Base-by-base conservation (phyloP, 2,888 invertebrate genomes). In the Drosophila buzzatii region DNA sequence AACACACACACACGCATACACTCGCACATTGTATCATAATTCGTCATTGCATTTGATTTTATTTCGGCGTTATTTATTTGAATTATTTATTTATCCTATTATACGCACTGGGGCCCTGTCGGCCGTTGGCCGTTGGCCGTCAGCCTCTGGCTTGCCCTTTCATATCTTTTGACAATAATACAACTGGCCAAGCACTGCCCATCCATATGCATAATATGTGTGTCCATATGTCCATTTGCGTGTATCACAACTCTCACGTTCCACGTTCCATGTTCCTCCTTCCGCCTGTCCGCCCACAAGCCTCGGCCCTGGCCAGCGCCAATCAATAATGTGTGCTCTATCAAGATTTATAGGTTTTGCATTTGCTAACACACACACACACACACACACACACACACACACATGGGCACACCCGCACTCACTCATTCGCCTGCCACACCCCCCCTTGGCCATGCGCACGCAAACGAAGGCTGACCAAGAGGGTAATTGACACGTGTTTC, bases 321-420 rank as follows among this genome's bases (percentile, higher is more conserved):
- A 91, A 92, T 93, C 93, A 93, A 93, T 93, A 92, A 92, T 91
- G 90, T 91, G 92, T 69, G 78, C 90, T 90, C 90, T 90, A 92
- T 91, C 90, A 92, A 93, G 93, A 93, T 92, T 93, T 93, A 93
- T 93, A 87, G 87, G 86, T 85, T 84, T 84, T 84, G 74, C 85
- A 80, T 85, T 84, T 73, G 76, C 52, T 49, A 73, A 58, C 52
- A 70, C 59, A 57, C 61, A 44, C 58, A n/a, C 58, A 42, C 45
- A 53, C 41, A 14, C 41, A 42, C 31, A 20, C 56, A 20, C 57
- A 44, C 45, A 49, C 45, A 27, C 23, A 8, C 23, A 16, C 27
- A 23, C 23, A 45, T 41, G 2, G 37, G 4, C 37, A 37, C 37
- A 37, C 37, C 37, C 39, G 6, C 44, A 20, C 44, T 20, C 44